Evolutionary conservation across 2,888 invertebrate genomes (phyloP).

Genomic region (Drepanosiphum platanoidis): DNA sequence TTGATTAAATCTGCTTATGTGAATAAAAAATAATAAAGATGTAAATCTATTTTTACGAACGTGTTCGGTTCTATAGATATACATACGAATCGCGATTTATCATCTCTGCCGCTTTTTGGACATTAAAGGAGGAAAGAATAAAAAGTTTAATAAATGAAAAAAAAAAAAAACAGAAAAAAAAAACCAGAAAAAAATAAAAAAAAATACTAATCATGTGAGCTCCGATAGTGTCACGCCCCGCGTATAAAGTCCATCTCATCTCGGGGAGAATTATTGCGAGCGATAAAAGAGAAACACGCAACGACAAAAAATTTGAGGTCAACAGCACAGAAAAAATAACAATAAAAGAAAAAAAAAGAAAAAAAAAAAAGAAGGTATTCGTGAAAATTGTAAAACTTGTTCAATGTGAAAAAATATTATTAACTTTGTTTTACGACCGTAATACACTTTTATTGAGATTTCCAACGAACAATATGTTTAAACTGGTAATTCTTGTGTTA

Average conservation of each 20-base stretch:
- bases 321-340: background rate
- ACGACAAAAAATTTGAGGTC: background rate
- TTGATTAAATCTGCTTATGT: background rate
- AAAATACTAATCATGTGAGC: background rate
- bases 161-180: too few relatives aligned
- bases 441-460: too few relatives aligned
- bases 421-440: too few relatives aligned
- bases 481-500: too few relatives aligned
- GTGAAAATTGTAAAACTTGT: too few relatives aligned
- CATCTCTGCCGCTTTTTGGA: background rate
- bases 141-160: too few relatives aligned
- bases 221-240: background rate
- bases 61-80: background rate
- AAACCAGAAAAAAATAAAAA: background rate
- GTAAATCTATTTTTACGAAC: background rate
- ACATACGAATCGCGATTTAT: background rate
- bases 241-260: background rate
- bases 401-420: too few relatives aligned
- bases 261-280: slow-evolving; percentile 6
- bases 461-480: too few relatives aligned
- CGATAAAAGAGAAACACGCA: slow-evolving; percentile 3
- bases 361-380: too few relatives aligned
- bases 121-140: too few relatives aligned
- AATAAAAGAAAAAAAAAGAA: background rate
- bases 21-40: background rate